Evolutionary conservation across 2,113 vertebrate species (phyloP), one percentile per base, ranked within the genome.

Genomic region (Brienomyrus brachyistius): DNA sequence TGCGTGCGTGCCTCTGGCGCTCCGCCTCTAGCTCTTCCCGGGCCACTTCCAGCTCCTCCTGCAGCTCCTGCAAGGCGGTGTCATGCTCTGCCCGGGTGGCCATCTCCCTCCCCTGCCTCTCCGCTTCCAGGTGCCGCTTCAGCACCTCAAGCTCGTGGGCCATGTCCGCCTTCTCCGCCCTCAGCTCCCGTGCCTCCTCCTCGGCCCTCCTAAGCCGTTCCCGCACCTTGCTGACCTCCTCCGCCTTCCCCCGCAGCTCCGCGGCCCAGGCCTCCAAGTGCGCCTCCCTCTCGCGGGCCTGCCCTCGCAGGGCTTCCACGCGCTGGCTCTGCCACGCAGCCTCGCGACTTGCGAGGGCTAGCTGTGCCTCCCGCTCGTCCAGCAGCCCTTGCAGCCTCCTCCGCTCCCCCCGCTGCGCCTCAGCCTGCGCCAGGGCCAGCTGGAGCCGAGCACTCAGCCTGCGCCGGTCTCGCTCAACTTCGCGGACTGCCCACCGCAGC

Each of bases 341-440:
- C 59, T 90, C 91, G 1, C 87, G 93, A 90, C 91, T 93, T 47
- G 91, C 93, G 0, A 84, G 87, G 54, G 90, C 31, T 70, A 93
- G 77, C 89, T 94, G 91, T 90, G 90, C 86, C 90, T 92, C 94
- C 0, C 90, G 88, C 7, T 90, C 91, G 43, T 92, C 94, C 56
- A 93, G 92, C 27, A 94, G 91, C 17, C 87, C 47, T 87, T 91
- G 91, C 21, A 95, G 91, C 90, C 92, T 82, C 89, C 77, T 91
- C 88, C 62, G 92, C 88, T 91, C 91, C 74, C 90, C 89, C 84
- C 74, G 56, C n/a, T 91, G 93, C n/a, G 92, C 87, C 56, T 90
- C 92, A 8, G 94, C 80, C 88, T 93, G 92, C 59, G 91, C 87
- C 40, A 94, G 94, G 70, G 94, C 91, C 86, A 90, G 52, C 35